Conservation (phyloP, 2,113 vertebrate genomes). For the Malurus cyaneus region DNA sequence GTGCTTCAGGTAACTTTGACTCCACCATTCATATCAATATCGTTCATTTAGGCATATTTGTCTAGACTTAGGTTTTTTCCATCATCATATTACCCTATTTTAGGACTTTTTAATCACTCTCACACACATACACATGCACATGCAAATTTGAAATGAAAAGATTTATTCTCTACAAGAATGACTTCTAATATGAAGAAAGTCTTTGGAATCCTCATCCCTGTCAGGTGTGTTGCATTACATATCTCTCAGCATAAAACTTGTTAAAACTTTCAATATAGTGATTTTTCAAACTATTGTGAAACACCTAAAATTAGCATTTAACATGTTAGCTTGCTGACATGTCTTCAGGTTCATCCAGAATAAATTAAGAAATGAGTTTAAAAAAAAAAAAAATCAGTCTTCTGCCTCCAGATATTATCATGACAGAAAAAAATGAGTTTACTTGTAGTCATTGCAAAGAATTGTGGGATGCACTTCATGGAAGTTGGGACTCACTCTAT, state of each 20-base stretch:
- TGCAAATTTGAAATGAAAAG: neutral
- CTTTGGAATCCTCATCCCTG: neutral
- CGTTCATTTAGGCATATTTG: neutral
- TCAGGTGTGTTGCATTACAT: neutral
- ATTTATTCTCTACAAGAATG: neutral
- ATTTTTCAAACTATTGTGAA: conserved; percentile 31
- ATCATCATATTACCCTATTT: neutral
- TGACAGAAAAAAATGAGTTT: neutral
- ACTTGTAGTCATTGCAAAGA: neutral
- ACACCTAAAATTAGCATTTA: neutral
- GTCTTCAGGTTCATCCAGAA: neutral
- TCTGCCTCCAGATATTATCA: neutral
- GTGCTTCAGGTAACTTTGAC: neutral
- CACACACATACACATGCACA: neutral
- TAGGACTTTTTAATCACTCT: neutral
- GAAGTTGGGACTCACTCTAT: neutral
- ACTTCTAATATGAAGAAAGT: neutral
- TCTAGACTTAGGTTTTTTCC: neutral
- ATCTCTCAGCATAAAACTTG: neutral
- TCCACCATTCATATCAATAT: neutral
- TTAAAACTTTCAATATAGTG: neutral
- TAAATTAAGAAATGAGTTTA: neutral
- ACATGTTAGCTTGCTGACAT: neutral
- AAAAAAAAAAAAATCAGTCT: neutral
- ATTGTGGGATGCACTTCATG: neutral